Base-by-base conservation (phyloP, 2,888 invertebrate species). In the Copidosoma aretas region DNA sequence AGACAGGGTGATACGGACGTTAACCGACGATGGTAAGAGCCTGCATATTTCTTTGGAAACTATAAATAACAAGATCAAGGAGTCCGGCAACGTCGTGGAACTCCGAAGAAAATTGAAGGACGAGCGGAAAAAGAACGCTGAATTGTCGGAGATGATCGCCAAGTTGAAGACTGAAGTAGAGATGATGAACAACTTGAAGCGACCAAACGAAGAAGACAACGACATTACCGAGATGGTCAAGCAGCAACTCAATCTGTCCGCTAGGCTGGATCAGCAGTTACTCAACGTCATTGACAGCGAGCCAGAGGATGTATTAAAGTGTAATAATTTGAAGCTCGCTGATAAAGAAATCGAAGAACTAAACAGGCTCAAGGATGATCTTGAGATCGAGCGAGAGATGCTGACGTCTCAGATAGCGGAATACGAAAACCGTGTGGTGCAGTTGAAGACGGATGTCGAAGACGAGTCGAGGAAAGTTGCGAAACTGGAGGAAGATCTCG, bases 241-340 rank as follows among this genome's bases (percentile, higher is more conserved):
- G 58, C 85, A 87, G 70, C 89, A 90, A 75, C 76, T 90, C 1
- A 87, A 89, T 77, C 86, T 88, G 70, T 89, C 90, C 0, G 88
- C 87, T 0, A 86, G 86, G 72, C 79, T 90, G 25, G 90, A 90
- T 76, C 86, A 86, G 3, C 87, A 87, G 73, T 87, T 89, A 49
- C 80, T 89, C 39, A 86, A 84, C 63, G 89, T 87, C 0, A 86
- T 89, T 21, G 88, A 88, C 70, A 86, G 86, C 66, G 83, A 84
- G 19, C 57, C 73, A 0, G 80, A 80, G 22, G 78, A 79, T 5
- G 71, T 73, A 0, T 67, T 72, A 5, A 70, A 64, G 2, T 66
- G 61, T 15, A 61, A 14, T 10, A 59, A 71, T 68, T 66, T 79
- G 1, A 78, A 73, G 54, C 77, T 80, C 21, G 75, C 76, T 1